Base-by-base conservation (phyloP, 2,888 invertebrate species). In the Didymodactylos carnosus region DNA sequence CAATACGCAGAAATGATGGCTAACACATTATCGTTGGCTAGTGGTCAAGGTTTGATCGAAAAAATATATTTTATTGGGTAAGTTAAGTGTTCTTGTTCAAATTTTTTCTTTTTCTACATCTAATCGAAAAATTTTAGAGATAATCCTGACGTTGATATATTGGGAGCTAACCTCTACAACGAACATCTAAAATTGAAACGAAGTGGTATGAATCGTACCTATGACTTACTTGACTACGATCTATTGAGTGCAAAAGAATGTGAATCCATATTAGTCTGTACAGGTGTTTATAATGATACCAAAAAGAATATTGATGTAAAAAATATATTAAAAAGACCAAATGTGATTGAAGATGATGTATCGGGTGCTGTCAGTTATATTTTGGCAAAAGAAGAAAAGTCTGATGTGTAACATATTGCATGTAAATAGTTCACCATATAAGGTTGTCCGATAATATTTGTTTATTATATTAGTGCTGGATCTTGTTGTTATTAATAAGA, bases 1-100 rank as follows among this genome's bases (percentile, higher is more conserved):
- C 77, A 83, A 74, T 83, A 80, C 77, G 82, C 83, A 14, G 83
- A 82, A 75, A 82, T 82, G 76, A 79, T 79, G 39, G 78, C 83
- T 29, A 70, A 74, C 39, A 51, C 43, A 62, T 25, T 74, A 25
- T 49, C 53, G 19, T 40, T 53, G 3, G 29, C 35, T 25, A 74
- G 27, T 51, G 71, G 71, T 35, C 35, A 69, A 43, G 29, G 25
- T 35, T 69, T 62, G 29, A 53, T 53, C 41, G 79, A 80, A 71
- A 80, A 79, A 69, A 79, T 83, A 25, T 83, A 82, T 77, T 80
- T 83, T 72, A 78, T 83, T 73, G 83, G 83, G 83, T 83, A 78
- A 78, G 80, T 27, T 43, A n/a, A 13, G 1, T 23, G n/a, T 46
- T 25, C 13, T 39, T 39, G 13, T 43, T 71, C 5, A 46, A 71